These are phyloP conservation scores for Catharus bicknelli DNA, from an alignment of 2,113 vertebrate species.

Conservation along the genomic window DNA sequence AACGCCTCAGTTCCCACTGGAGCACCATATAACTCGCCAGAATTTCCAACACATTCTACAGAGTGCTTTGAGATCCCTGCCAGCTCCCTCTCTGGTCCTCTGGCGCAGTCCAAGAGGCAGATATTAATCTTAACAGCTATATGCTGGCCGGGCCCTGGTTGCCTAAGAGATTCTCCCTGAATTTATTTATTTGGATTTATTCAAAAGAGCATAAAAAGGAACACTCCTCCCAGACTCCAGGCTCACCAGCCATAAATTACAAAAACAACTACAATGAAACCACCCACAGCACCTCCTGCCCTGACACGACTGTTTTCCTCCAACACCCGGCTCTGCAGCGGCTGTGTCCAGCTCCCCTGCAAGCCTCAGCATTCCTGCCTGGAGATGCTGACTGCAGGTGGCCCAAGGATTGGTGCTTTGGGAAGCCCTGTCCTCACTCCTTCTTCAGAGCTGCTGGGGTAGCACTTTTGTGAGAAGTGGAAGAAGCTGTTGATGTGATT, in stretches of 20 bases:
- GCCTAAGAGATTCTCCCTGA: slow-evolving; percentile 62
- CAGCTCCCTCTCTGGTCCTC: slow-evolving; percentile 53
- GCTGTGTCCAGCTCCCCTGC: neutral
- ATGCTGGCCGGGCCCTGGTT: slow-evolving; percentile 17
- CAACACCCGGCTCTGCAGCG: neutral
- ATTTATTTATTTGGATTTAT: slow-evolving; percentile 70
- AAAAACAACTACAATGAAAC: slow-evolving; percentile 62
- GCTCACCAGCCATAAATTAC: slow-evolving; percentile 63
- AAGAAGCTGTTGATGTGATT: neutral
- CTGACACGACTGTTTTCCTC: neutral
- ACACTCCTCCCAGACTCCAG: slow-evolving; percentile 61
- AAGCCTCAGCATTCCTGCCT: neutral
- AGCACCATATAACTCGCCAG: slow-evolving; percentile 21
- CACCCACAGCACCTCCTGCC: slow-evolving; percentile 51
- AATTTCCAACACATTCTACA: slow-evolving; percentile 40
- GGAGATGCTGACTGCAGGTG: neutral
- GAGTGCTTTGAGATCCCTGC: slow-evolving; percentile 53
- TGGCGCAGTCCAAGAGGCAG: slow-evolving; percentile 2
- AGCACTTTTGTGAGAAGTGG: neutral
- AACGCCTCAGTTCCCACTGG: neutral
- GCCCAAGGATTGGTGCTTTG: neutral
- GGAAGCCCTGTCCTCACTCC: neutral
- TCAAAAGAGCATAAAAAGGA: slow-evolving; percentile 64
- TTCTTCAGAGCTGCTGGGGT: neutral
- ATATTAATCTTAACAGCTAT: slow-evolving; percentile 60